These are phyloP conservation scores for Brachionus rotundiformis DNA, from an alignment of 1,140 invertebrate species.

Conservation along the genomic window DNA sequence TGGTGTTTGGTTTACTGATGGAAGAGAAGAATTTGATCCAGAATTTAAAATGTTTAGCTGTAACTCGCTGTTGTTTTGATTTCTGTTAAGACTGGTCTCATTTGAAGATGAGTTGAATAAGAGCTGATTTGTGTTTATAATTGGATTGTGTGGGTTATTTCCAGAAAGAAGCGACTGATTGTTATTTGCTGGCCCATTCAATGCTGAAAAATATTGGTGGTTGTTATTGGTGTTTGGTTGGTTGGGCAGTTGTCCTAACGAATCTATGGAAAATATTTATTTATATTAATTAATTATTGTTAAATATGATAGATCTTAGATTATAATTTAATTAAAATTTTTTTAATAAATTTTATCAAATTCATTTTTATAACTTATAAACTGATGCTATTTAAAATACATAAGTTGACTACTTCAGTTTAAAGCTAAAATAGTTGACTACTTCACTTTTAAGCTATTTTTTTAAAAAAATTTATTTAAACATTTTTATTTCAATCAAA, in stretches of 20 bases:
- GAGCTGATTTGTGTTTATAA: neutral
- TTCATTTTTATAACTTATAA: no score
- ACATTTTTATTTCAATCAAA: no score
- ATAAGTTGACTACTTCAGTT: no score
- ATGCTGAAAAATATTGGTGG: neutral
- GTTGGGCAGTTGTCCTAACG: neutral
- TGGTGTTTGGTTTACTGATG: neutral
- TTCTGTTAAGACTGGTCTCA: neutral
- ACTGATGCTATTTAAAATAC: no score
- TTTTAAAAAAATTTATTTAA: no score
- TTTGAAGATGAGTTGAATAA: neutral
- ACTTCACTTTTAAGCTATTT: no score
- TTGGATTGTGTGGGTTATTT: neutral
- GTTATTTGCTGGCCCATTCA: neutral
- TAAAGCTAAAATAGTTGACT: no score
- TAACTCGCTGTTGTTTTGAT: neutral
- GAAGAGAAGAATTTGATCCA: slow-evolving; percentile 15
- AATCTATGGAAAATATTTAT: no score
- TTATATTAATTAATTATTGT: no score
- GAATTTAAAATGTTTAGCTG: slow-evolving; percentile 17
- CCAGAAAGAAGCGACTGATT: neutral
- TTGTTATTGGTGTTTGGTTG: neutral
- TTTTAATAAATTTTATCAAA: no score
- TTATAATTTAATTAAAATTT: no score
- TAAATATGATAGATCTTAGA: no score